A percentile compares a stretch with the other conserved stretches of the same genome.
These are phyloP conservation scores for Ophthalmotilapia sp. DNA, from an alignment of 2,113 vertebrate species.

Conservation along the genomic window DNA sequence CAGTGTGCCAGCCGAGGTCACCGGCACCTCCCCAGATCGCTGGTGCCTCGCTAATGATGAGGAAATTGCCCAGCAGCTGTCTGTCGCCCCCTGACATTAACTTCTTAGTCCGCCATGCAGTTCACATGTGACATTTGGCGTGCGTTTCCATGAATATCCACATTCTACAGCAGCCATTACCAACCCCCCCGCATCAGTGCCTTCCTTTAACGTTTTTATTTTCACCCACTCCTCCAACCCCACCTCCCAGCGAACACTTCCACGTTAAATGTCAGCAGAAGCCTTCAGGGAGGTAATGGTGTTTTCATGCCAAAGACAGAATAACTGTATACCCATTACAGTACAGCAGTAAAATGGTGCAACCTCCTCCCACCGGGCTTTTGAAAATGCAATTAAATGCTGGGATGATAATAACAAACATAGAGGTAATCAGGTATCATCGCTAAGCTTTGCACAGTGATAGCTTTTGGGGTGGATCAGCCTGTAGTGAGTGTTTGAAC, in stretches of 20 bases:
- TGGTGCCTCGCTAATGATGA: not conserved
- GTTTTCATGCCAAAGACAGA: conserved; percentile 32
- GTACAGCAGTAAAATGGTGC: not conserved
- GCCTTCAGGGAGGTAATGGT: conserved; percentile 27
- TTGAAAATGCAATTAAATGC: conserved; percentile 49
- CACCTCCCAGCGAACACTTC: not conserved
- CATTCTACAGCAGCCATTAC: not conserved
- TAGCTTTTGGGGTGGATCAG: not conserved
- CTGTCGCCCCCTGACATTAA: conserved; percentile 12
- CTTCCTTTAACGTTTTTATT: not conserved
- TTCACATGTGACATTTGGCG: conserved; percentile 41
- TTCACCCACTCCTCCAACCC: not conserved
- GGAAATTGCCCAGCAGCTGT: conserved; percentile 23
- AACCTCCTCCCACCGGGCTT: not conserved
- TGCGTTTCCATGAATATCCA: not conserved
- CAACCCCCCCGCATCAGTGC: not conserved
- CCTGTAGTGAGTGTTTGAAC: not conserved
- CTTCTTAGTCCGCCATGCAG: not conserved
- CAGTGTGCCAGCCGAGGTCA: not conserved
- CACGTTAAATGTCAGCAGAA: conserved; percentile 47
- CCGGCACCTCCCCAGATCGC: not conserved
- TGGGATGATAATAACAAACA: conserved; percentile 26
- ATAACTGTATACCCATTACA: conserved; percentile 24
- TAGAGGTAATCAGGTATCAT: conserved; percentile 15
- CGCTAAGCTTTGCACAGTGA: not conserved